These are phyloP conservation scores for Bungarus multicinctus DNA, from an alignment of 2,113 vertebrate species.

Conservation along the genomic window DNA sequence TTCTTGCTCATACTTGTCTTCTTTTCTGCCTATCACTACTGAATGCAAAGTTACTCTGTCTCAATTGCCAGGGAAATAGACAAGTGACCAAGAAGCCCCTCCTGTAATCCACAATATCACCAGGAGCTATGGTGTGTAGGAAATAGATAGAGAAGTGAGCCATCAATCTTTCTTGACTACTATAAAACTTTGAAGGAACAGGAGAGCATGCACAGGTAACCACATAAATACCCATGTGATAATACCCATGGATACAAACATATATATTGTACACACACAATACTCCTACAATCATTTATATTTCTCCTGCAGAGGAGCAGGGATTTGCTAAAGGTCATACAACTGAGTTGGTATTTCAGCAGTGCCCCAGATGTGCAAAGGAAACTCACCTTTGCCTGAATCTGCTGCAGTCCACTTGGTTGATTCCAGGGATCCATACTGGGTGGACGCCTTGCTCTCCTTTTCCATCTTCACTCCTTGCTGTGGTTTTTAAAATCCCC, in stretches of 20 bases:
- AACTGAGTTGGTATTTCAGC: background rate
- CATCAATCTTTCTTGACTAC: background rate
- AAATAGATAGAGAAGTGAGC: background rate
- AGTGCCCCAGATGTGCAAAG: background rate
- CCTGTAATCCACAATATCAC: background rate
- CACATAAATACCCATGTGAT: background rate
- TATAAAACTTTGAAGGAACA: constrained; percentile 23
- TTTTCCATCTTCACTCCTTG: constrained; percentile 66
- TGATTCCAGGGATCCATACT: constrained; percentile 77
- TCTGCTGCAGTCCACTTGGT: constrained; percentile 68
- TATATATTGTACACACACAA: background rate
- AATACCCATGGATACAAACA: background rate
- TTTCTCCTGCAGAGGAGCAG: background rate
- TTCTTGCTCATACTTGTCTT: background rate
- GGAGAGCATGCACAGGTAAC: background rate
- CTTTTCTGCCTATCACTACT: background rate
- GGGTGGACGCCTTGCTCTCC: constrained; percentile 61
- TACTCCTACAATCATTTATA: background rate
- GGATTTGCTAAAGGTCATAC: background rate
- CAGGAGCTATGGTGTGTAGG: background rate
- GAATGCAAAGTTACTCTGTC: background rate
- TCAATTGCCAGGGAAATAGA: fast-evolving
- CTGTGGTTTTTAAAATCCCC: background rate
- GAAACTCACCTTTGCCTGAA: constrained; percentile 67
- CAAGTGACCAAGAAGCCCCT: background rate